These are phyloP conservation scores for Corythornis madagascariensis DNA, from an alignment of 2,113 vertebrate species.

Conservation along the genomic window DNA sequence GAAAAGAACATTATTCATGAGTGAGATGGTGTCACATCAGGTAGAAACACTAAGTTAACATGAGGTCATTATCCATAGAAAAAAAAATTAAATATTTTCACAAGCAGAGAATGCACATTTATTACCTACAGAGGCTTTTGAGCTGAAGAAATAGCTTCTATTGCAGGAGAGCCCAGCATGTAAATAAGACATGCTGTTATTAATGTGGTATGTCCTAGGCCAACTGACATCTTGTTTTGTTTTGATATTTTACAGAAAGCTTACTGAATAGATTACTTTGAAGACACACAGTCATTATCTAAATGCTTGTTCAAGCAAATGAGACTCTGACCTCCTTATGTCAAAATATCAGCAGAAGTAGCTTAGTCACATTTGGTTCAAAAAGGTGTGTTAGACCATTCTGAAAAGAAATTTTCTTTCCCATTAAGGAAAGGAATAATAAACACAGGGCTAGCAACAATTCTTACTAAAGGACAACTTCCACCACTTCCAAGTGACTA, in stretches of 20 bases:
- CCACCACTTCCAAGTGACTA: neutral
- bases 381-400: neutral
- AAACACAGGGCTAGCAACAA: neutral
- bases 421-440: neutral
- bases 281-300: constrained; percentile 24
- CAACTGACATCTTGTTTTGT: constrained; percentile 19
- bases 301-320: constrained; percentile 44
- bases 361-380: constrained; percentile 33
- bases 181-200: neutral
- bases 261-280: constrained; percentile 32
- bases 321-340: constrained; percentile 17
- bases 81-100: neutral
- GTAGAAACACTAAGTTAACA: neutral
- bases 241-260: constrained; percentile 38
- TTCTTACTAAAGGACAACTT: neutral
- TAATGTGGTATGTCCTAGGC: neutral
- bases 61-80: neutral
- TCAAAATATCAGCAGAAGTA: constrained; percentile 4
- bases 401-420: neutral
- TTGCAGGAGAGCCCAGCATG: neutral
- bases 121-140: neutral
- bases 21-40: neutral
- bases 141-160: neutral
- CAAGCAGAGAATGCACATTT: neutral
- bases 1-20: neutral